Percentiles rank a stretch among this genome's conserved stretches.
These are phyloP conservation scores for Coracias cyanogaster DNA, from an alignment of 2,797 vertebrate genomes.

Conservation along the genomic window DNA sequence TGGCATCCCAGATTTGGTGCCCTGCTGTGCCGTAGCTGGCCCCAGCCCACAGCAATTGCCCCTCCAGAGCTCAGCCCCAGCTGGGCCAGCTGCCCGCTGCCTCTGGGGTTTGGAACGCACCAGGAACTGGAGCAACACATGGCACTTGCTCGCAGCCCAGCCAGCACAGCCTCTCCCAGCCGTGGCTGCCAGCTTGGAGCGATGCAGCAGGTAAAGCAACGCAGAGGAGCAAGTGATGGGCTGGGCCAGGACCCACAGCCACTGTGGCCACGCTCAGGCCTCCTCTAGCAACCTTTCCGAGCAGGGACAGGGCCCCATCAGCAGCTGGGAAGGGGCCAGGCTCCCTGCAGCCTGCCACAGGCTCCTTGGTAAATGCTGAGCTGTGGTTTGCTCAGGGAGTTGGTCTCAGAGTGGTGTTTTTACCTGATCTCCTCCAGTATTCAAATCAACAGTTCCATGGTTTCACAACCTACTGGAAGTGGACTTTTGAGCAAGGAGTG, in stretches of 20 bases:
- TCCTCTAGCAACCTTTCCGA: background rate
- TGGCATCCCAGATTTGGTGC: background rate
- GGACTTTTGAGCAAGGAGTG: background rate
- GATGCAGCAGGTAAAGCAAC: background rate
- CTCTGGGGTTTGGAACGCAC: background rate
- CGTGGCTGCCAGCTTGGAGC: background rate
- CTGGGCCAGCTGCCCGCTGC: background rate
- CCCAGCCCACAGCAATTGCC: background rate
- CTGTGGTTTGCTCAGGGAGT: background rate
- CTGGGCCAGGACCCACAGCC: background rate
- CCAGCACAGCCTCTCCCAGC: background rate
- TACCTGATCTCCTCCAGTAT: background rate
- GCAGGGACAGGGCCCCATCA: background rate
- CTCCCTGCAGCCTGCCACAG: background rate
- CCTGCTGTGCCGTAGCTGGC: background rate
- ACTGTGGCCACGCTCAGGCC: rapidly evolving
- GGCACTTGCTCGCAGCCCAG: background rate
- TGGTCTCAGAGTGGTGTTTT: background rate
- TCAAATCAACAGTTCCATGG: background rate
- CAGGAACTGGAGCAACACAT: background rate
- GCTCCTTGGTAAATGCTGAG: background rate
- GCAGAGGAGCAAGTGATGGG: rapidly evolving
- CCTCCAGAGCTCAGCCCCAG: background rate
- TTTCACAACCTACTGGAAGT: background rate
- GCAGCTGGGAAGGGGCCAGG: background rate